Conservation (phyloP, 2,888 invertebrate species). For the Plebejus argus region DNA sequence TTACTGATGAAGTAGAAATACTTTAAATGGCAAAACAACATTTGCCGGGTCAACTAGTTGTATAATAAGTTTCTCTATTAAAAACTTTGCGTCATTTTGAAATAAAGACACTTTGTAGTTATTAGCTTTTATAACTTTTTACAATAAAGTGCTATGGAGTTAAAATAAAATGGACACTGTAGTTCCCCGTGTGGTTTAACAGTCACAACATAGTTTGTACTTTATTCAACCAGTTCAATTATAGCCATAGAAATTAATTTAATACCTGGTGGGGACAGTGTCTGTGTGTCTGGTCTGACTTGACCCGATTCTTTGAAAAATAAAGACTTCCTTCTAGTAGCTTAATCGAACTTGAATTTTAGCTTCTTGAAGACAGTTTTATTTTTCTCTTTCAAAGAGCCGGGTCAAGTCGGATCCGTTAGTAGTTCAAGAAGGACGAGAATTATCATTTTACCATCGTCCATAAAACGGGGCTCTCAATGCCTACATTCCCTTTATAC, state of each 20-base stretch:
- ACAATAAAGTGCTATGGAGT: neutral
- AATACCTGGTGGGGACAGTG: neutral
- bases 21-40: too few relatives aligned
- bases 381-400: too few relatives aligned
- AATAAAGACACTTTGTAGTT: neutral
- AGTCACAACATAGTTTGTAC: too few relatives aligned
- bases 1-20: too few relatives aligned
- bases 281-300: neutral
- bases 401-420: neutral
- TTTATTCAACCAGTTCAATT: too few relatives aligned
- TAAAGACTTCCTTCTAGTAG: too few relatives aligned
- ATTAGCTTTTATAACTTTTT: neutral
- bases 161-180: neutral
- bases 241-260: too few relatives aligned
- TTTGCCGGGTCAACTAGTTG: too few relatives aligned
- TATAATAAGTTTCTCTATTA: slow-evolving; percentile 13
- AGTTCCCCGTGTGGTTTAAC: neutral
- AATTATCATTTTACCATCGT: neutral
- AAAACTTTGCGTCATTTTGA: slow-evolving; percentile 10
- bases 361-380: too few relatives aligned
- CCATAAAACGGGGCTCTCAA: too few relatives aligned
- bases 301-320: neutral
- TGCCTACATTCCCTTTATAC: too few relatives aligned
- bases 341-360: too few relatives aligned
- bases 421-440: neutral